phyloP scores from a whole-genome alignment of 2,113 vertebrate genomes.

The Peromyscus californicus region DNA sequence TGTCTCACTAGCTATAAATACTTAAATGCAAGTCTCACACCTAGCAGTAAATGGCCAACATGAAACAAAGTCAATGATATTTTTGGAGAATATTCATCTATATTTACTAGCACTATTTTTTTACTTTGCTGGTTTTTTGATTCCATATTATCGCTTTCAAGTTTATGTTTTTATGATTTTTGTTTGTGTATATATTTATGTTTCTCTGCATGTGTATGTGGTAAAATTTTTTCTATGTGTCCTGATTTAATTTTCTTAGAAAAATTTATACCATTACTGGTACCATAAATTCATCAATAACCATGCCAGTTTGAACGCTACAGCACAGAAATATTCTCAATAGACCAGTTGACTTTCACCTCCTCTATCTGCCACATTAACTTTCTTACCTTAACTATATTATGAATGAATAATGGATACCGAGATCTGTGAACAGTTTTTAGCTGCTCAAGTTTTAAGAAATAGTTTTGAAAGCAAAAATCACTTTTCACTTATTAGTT shows the following conservation, averaged over 20 bases:
- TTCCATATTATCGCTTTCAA: not conserved
- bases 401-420: slow-evolving; percentile 24
- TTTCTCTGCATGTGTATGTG: not conserved
- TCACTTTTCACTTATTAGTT: slow-evolving; percentile 33
- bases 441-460: not conserved
- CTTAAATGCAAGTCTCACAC: not conserved
- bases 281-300: not conserved
- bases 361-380: not conserved
- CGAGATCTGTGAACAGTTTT: slow-evolving; percentile 10
- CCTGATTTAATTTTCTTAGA: slow-evolving; percentile 11
- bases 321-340: not conserved
- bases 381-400: not conserved
- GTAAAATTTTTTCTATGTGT: slow-evolving; percentile 26
- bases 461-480: not conserved
- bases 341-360: not conserved
- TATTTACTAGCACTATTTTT: not conserved
- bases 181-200: not conserved
- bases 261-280: slow-evolving; percentile 31
- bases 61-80: too few species aligned
- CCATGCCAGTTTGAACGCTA: slow-evolving; percentile 7
- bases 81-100: not conserved
- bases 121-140: not conserved
- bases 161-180: not conserved
- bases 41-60: not conserved
- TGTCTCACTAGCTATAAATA: not conserved